Evolutionary conservation across 2,888 invertebrate genomes (phyloP), one percentile per base, ranked within the genome.

Genomic region (Caenorhabditis sp.): DNA sequence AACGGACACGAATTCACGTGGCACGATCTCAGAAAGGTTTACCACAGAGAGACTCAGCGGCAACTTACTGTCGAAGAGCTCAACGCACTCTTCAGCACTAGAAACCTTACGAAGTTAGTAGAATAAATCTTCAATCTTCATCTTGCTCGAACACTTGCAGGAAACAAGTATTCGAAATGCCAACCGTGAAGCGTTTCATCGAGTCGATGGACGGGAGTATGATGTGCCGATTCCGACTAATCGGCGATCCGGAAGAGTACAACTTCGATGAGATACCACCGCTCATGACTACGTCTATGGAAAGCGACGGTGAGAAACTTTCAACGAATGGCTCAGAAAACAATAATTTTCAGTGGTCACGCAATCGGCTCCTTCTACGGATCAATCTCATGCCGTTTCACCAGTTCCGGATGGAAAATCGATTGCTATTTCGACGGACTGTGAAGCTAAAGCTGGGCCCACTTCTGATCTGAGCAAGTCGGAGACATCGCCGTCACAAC

Each of bases 11-110:
- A 71, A 27, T 71, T 77, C 56, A 71, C 65, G 0, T 77, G 77
- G 77, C 77, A 77, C 20, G 77, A 77, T 46, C n/a, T 77, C 6
- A 37, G 77, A 61, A 77, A 77, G 13, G 55, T 61, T n/a, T 77
- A 77, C 61, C 66, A 66, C 24, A 71, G 61, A 17, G 77, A 77
- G 11, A 77, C 71, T 3, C 48, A 50, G n/a, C 59, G 77, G 11
- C 65, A 45, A 11, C 66, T 77, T 17, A 77, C 71, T 9, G 71
- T 48, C 7, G 77, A 77, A 26, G 77, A 77, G 22, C 48, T 77
- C n/a, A 77, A 77, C 22, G 65, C 65, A 1, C 65, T 77, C 27
- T 77, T 71, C 45, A 27, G 39, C 1, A 45, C 35, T 0, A 71
- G 72, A 11, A 72, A 62, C 37, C n/a, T 66, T 24, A 77, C 77